Evolutionary conservation across 2,797 vertebrate genomes (phyloP).

Genomic region (Syngnathus acus): DNA sequence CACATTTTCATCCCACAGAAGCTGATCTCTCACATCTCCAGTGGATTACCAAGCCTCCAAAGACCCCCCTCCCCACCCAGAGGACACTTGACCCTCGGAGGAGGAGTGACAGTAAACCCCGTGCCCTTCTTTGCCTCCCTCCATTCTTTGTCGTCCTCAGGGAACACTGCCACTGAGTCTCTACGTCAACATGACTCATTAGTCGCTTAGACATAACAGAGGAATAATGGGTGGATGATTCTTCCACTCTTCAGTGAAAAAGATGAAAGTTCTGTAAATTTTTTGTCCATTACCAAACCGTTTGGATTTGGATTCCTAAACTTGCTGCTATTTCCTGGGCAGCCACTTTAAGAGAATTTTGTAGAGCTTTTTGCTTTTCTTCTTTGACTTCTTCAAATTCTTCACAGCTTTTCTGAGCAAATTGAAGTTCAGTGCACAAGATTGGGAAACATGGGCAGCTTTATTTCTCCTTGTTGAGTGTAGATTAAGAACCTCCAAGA

Average conservation of each 20-base stretch:
- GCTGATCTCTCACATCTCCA: slow-evolving; percentile 40
- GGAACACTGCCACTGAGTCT: slow-evolving; percentile 45
- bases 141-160: slow-evolving; percentile 35
- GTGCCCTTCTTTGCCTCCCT: slow-evolving; percentile 28
- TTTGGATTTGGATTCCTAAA: slow-evolving; percentile 31
- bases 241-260: background rate
- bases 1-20: slow-evolving; percentile 39
- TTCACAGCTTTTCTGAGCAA: slow-evolving; percentile 50
- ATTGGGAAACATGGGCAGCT: slow-evolving; percentile 28
- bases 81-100: slow-evolving; percentile 38
- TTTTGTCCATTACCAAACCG: background rate
- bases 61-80: slow-evolving; percentile 36
- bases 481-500: slow-evolving; percentile 63
- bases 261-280: background rate
- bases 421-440: slow-evolving; percentile 45
- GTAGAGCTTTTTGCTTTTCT: slow-evolving; percentile 69
- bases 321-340: slow-evolving; percentile 57
- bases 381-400: slow-evolving; percentile 57
- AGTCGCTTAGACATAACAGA: slow-evolving; percentile 5
- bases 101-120: slow-evolving; percentile 38
- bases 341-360: slow-evolving; percentile 68
- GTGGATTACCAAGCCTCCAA: slow-evolving; percentile 35
- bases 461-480: slow-evolving; percentile 28
- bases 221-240: background rate
- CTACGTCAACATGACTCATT: slow-evolving; percentile 50